Percentiles rank a stretch among this genome's conserved stretches.
phyloP scores from a whole-genome alignment of 2,113 vertebrate genomes.

The Scartelaos histophorus region DNA sequence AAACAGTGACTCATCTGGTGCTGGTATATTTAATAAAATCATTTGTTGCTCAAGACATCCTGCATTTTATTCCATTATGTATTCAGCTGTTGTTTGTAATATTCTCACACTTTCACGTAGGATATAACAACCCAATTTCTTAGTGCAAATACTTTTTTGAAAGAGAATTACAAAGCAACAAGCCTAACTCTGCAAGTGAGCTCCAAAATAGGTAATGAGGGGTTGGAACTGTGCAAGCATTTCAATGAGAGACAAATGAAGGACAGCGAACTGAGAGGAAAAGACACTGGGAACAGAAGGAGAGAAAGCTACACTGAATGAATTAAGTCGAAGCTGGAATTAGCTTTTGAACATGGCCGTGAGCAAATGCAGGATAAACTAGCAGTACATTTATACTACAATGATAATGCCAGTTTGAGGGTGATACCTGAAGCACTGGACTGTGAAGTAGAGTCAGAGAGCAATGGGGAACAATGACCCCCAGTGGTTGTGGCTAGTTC shows the following conservation, averaged over 20 bases:
- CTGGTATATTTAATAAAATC: neutral
- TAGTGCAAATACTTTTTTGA: constrained; percentile 31
- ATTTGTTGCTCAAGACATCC: neutral
- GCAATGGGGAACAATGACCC: constrained; percentile 66
- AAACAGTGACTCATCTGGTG: neutral
- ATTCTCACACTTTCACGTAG: neutral
- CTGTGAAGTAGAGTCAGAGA: neutral
- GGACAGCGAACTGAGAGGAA: constrained; percentile 11
- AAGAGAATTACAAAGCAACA: constrained; percentile 32
- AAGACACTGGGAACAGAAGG: neutral
- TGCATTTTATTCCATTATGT: neutral
- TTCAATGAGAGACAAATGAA: constrained; percentile 39
- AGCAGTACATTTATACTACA: constrained; percentile 4
- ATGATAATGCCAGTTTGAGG: constrained; percentile 28
- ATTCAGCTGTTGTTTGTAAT: neutral
- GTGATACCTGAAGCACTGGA: constrained; percentile 16
- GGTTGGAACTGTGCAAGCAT: constrained; percentile 41
- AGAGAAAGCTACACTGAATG: constrained; percentile 4
- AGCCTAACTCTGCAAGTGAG: constrained; percentile 28
- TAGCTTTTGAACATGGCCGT: constrained; percentile 26
- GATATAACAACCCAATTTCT: neutral
- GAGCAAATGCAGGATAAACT: constrained; percentile 38
- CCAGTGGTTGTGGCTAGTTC: constrained; percentile 55
- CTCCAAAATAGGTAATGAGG: constrained; percentile 45
- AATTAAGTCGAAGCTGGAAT: constrained; percentile 31